Percentiles rank a stretch among this genome's conserved stretches.
These are phyloP conservation scores for Volucella bombylans DNA, from an alignment of 2,888 invertebrate genomes.

Conservation along the genomic window DNA sequence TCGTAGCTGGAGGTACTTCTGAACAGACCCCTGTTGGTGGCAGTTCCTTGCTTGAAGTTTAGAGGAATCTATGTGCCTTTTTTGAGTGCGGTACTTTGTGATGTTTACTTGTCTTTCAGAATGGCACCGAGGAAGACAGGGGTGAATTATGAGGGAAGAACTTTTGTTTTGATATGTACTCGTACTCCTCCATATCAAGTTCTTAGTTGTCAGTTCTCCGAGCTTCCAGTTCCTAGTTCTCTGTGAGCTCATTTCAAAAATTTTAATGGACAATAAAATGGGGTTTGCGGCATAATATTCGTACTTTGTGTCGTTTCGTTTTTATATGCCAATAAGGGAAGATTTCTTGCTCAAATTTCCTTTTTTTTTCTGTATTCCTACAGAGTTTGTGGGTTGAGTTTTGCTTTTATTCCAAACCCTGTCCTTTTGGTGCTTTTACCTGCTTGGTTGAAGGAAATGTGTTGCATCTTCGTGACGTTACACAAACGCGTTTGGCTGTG, in stretches of 20 bases:
- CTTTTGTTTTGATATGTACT: neutral
- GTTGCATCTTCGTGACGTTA: slow-evolving; percentile 34
- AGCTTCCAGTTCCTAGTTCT: neutral
- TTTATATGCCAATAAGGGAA: slow-evolving; percentile 54
- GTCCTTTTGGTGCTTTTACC: slow-evolving; percentile 13
- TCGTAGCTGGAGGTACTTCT: neutral
- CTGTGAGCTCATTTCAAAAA: slow-evolving; percentile 24
- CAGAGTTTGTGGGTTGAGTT: neutral
- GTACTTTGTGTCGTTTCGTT: slow-evolving; percentile 56
- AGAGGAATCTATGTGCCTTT: neutral
- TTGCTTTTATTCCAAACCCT: slow-evolving; percentile 9
- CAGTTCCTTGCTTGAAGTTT: slow-evolving; percentile 1
- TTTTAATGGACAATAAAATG: slow-evolving; percentile 66
- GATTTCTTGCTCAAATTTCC: slow-evolving; percentile 8
- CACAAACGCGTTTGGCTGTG: slow-evolving; percentile 6
- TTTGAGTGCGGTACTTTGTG: slow-evolving; percentile 7
- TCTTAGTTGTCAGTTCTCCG: neutral
- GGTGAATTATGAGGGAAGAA: neutral
- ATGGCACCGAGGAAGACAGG: too few species aligned
- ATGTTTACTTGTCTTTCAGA: slow-evolving; percentile 1
- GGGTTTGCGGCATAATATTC: slow-evolving; percentile 53
- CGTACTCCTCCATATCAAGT: neutral
- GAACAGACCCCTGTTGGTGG: slow-evolving; percentile 9
- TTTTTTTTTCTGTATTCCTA: slow-evolving; percentile 21
- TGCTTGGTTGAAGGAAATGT: slow-evolving; percentile 13